These are phyloP conservation scores for Corynorhinus townsendii DNA, from an alignment of 2,113 vertebrate species.

Conservation along the genomic window DNA sequence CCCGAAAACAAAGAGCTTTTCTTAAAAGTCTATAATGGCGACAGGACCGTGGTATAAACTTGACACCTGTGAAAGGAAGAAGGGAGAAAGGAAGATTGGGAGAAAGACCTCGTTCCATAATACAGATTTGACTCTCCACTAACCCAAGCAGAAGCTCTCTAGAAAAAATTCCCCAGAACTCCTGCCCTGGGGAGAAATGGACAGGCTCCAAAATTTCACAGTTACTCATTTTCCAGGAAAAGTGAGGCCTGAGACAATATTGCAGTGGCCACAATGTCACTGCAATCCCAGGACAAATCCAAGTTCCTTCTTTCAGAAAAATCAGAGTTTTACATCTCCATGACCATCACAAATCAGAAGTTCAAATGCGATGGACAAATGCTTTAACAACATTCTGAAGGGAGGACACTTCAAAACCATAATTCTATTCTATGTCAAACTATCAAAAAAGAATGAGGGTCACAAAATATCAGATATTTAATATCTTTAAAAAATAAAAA, in stretches of 20 bases:
- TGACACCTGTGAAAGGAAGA: not conserved
- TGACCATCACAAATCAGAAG: not conserved
- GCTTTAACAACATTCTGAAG: not conserved
- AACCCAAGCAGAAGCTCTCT: not conserved
- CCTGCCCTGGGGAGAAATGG: not conserved
- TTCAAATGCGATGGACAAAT: not conserved
- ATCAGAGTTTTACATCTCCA: not conserved
- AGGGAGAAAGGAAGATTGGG: not conserved
- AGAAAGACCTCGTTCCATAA: not conserved
- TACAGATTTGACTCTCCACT: not conserved
- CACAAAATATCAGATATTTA: not conserved
- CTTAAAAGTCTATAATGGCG: not conserved
- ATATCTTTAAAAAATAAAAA: not conserved
- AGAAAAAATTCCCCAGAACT: not conserved
- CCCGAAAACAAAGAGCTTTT: not conserved
- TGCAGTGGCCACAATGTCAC: fast-evolving
- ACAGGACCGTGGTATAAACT: not conserved
- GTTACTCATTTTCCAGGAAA: not conserved
- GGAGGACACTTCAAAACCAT: not conserved
- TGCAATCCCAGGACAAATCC: not conserved
- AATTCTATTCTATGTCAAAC: not conserved
- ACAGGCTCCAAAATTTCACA: not conserved
- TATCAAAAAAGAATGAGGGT: not conserved
- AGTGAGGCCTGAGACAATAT: no score
- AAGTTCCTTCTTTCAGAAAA: not conserved